phyloP scores from a whole-genome alignment of 2,113 vertebrate species.

The Albula glossodonta region DNA sequence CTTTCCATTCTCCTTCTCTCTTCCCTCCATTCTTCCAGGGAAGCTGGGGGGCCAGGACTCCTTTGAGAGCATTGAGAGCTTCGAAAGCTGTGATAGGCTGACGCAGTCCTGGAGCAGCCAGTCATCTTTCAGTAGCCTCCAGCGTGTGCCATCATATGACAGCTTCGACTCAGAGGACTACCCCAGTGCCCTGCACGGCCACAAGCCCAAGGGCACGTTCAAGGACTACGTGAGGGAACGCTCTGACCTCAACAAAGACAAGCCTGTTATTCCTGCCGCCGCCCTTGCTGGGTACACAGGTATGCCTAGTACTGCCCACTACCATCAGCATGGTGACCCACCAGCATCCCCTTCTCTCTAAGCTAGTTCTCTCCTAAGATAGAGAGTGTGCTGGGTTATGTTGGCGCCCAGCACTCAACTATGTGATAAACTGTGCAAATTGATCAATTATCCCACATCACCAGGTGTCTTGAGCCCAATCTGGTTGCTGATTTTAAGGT shows the following conservation, averaged over 20 bases:
- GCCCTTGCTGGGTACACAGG: constrained; percentile 98
- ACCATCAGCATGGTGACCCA: not conserved
- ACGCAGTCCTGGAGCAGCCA: constrained; percentile 98
- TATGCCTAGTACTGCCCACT: constrained; percentile 51
- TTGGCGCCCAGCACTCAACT: too few relatives aligned
- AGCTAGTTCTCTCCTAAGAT: too few relatives aligned
- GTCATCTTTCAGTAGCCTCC: constrained; percentile 95
- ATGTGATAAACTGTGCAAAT: too few relatives aligned
- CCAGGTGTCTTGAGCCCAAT: too few relatives aligned
- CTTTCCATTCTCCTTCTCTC: not conserved
- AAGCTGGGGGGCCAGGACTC: constrained; percentile 97
- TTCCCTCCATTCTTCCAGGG: constrained; percentile 63
- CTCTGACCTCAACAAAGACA: constrained; percentile 97
- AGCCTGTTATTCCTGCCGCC: constrained; percentile 96
- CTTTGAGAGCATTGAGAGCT: constrained; percentile 97
- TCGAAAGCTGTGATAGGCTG: constrained; percentile 92
- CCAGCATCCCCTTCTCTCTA: too few relatives aligned
- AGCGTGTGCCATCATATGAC: constrained; percentile 96
- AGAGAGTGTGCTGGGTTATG: too few relatives aligned
- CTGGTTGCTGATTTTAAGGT: too few relatives aligned
- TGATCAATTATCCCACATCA: too few relatives aligned
- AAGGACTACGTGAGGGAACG: constrained; percentile 99
- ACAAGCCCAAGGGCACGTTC: constrained; percentile 99
- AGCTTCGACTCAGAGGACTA: constrained; percentile 99
- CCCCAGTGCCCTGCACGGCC: constrained; percentile 82